Conservation (phyloP, 2,797 vertebrate genomes). For the Discoglossus pictus region DNA sequence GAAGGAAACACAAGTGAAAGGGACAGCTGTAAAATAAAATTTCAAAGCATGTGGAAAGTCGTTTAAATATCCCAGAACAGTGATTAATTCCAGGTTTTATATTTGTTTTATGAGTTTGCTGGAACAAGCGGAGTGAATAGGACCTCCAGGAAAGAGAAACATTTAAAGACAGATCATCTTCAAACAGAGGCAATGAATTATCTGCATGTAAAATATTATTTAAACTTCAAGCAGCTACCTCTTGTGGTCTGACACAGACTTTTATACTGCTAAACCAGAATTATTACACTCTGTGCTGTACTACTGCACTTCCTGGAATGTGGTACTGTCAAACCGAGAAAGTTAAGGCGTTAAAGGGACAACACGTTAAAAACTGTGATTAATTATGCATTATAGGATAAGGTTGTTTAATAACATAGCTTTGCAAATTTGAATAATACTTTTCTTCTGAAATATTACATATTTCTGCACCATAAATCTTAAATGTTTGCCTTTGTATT, state of each 20-base stretch:
- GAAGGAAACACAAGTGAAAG: slow-evolving; percentile 48
- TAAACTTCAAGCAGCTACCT: slow-evolving; percentile 49
- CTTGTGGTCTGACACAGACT: slow-evolving; percentile 47
- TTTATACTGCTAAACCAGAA: slow-evolving; percentile 22
- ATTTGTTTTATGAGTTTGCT: slow-evolving; percentile 48
- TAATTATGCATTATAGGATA: no score
- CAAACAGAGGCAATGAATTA: slow-evolving; percentile 50
- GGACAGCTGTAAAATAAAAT: slow-evolving; percentile 50
- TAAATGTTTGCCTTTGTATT: no score
- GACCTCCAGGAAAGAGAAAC: slow-evolving; percentile 49
- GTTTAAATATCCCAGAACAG: slow-evolving; percentile 51
- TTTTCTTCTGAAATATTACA: no score
- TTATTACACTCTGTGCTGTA: slow-evolving; percentile 28
- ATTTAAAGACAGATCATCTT: slow-evolving; percentile 48
- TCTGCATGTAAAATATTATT: slow-evolving; percentile 47
- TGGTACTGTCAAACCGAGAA: slow-evolving; percentile 11
- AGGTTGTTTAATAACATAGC: no score
- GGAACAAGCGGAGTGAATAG: slow-evolving; percentile 40
- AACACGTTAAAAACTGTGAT: neutral
- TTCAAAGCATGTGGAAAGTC: slow-evolving; percentile 48
- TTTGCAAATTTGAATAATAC: no score
- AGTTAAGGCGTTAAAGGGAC: slow-evolving; percentile 19
- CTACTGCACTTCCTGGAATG: slow-evolving; percentile 22
- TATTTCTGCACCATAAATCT: no score
- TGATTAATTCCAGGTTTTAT: slow-evolving; percentile 49